Evolutionary conservation across 2,797 vertebrate genomes (phyloP).

Genomic region (Loris lydekkerianus): DNA sequence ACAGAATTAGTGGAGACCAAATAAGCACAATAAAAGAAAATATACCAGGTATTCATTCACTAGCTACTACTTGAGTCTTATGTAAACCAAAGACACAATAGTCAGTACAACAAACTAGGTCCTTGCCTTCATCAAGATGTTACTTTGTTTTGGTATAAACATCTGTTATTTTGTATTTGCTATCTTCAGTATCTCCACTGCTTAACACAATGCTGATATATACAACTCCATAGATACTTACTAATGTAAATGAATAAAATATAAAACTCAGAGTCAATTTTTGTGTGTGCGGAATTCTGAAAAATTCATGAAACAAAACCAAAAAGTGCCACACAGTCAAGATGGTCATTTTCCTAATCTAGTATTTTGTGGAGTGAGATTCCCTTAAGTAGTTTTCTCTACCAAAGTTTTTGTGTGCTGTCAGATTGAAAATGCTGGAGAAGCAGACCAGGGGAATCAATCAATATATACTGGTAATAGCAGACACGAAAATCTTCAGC

Average conservation of each 20-base stretch:
- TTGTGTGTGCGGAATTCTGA: not conserved
- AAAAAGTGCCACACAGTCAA: not conserved
- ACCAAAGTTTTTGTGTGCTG: slow-evolving; percentile 24
- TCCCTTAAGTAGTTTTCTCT: slow-evolving; percentile 7
- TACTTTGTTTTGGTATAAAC: not conserved
- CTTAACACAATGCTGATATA: not conserved
- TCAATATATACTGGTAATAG: not conserved
- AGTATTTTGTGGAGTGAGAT: not conserved
- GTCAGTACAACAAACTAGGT: not conserved
- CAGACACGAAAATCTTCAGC: slow-evolving; percentile 53
- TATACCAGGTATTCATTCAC: not conserved
- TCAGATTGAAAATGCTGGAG: slow-evolving; percentile 36
- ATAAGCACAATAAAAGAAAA: not conserved
- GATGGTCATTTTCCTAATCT: slow-evolving; percentile 25
- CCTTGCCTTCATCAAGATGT: not conserved
- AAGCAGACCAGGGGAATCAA: not conserved
- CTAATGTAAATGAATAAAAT: slow-evolving; percentile 38
- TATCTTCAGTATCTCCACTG: not conserved
- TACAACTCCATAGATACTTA: not conserved
- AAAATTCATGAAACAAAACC: not conserved
- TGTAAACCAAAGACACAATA: not conserved
- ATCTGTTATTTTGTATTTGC: not conserved
- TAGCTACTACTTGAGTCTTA: not conserved
- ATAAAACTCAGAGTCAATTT: not conserved
- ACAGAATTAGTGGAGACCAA: not conserved